Base-by-base conservation (phyloP, 2,113 vertebrate species). In the Syngnathoides biaculeatus region DNA sequence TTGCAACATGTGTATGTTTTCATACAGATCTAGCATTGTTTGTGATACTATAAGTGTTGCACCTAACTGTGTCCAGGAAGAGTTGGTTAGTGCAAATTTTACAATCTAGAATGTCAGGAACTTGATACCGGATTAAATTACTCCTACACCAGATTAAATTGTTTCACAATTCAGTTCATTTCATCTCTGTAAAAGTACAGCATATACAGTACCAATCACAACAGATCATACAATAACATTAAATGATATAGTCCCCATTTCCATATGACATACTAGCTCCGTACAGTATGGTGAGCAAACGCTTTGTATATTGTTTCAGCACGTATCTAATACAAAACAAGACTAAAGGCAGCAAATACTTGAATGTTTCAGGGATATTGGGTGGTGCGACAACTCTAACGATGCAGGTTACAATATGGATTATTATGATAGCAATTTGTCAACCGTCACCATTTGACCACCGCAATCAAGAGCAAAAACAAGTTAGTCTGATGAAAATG, bases 381-480 rank as follows among this genome's bases (percentile, higher is more conserved):
- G 20, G 48, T 50, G 19, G 48, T 50, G 48, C 47, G 2, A n/a
- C n/a, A 19, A 17, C 19, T 52, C 20, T 10, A 52, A 52, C n/a
- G 20, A 48, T 50, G 7, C 15, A 14, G 1, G 3, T 45, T 45
- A 43, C 13, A 43, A 43, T 43, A 43, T 43, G 6, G 30, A 35
- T 35, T 35, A 35, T 35, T 52, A 22, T 0, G n/a, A n/a, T n/a
- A n/a, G 7, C 5, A 50, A 50, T 50, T 50, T 47, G 43, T 47
- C 48, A 50, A n/a, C n/a, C 15, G 8, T 10, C 8, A 50, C 2
- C 19, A n/a, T 50, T 50, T 8, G 20, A 50, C 20, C 48, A 50
- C 48, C 30, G 43, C 57, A 63, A 70, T 69, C 71, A 56, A 53
- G 59, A 84, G 64, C 66, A 43, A 79, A 79, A 80, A 74, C 61